Percentiles rank a stretch among this genome's conserved stretches.
phyloP scores from a whole-genome alignment of 1,140 invertebrate genomes.

The Wiebesia pumilae region DNA sequence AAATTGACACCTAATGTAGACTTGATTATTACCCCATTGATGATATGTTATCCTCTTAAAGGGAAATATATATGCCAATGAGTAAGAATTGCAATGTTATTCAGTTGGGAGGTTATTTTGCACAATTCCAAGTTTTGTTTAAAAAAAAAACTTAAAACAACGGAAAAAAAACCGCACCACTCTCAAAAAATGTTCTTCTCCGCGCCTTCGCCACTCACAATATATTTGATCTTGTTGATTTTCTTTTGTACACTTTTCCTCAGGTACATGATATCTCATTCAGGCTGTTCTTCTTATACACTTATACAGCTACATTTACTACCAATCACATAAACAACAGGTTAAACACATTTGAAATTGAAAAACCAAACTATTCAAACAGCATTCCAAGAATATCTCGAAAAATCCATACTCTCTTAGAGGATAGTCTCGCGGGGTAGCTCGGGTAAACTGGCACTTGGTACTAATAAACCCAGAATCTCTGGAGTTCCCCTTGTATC shows the following conservation, averaged over 20 bases:
- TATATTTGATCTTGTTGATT: neutral
- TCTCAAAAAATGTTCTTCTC: neutral
- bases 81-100: neutral
- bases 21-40: conserved; percentile 17
- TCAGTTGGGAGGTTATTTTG: neutral
- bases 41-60: neutral
- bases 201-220: neutral
- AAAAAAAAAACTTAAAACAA: conserved; percentile 17
- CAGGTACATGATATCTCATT: conserved; percentile 23
- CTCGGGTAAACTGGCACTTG: conserved; percentile 75
- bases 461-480: conserved; percentile 68
- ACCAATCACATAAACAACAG: neutral
- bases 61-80: neutral
- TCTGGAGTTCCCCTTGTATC: conserved; percentile 60
- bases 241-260: conserved; percentile 46
- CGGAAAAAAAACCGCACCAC: neutral
- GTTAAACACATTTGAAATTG: neutral
- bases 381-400: neutral
- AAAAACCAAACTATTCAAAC: neutral
- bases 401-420: conserved; percentile 26
- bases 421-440: conserved; percentile 69
- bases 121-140: neutral
- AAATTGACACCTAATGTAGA: conserved; percentile 53
- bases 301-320: neutral
- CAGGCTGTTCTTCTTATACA: neutral